Percentiles rank a stretch among this genome's conserved stretches.
Evolutionary conservation across 2,113 vertebrate species (phyloP).

Genomic region (Hemibagrus wyckioides): DNA sequence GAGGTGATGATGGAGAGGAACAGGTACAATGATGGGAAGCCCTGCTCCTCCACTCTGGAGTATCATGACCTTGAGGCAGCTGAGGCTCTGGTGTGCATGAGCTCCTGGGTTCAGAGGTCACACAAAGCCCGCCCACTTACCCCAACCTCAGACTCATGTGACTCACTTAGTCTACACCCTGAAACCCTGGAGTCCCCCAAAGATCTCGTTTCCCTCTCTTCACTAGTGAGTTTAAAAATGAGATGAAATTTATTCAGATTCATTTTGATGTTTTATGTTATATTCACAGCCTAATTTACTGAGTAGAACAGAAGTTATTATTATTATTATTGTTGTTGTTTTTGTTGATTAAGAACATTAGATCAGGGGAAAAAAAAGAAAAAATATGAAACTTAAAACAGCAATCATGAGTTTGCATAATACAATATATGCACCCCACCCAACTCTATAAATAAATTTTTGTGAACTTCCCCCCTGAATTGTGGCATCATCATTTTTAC

Average conservation of each 20-base stretch:
- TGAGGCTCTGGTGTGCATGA: conserved; percentile 95
- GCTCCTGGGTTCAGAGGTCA: conserved; percentile 88
- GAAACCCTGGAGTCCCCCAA: conserved; percentile 72
- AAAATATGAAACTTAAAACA: background rate
- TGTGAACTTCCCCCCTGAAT: background rate
- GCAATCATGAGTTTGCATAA: background rate
- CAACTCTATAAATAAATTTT: background rate
- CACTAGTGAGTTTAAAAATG: conserved; percentile 80
- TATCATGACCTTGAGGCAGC: conserved; percentile 94
- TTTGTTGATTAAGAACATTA: background rate
- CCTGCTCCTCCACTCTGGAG: conserved; percentile 77
- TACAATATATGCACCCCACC: background rate
- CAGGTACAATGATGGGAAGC: conserved; percentile 79
- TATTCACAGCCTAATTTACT: background rate
- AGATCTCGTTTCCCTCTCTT: conserved; percentile 85
- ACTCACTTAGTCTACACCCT: conserved; percentile 76
- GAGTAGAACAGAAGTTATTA: background rate
- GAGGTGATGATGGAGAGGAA: conserved; percentile 78
- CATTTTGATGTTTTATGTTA: background rate
- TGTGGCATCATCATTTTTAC: background rate
- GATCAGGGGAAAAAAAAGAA: background rate
- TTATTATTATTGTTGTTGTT: background rate
- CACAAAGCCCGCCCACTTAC: conserved; percentile 89
- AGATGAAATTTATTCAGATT: background rate
- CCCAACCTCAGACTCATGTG: conserved; percentile 93